These are phyloP conservation scores for Dioctria linearis DNA, from an alignment of 2,888 invertebrate species.

Conservation along the genomic window DNA sequence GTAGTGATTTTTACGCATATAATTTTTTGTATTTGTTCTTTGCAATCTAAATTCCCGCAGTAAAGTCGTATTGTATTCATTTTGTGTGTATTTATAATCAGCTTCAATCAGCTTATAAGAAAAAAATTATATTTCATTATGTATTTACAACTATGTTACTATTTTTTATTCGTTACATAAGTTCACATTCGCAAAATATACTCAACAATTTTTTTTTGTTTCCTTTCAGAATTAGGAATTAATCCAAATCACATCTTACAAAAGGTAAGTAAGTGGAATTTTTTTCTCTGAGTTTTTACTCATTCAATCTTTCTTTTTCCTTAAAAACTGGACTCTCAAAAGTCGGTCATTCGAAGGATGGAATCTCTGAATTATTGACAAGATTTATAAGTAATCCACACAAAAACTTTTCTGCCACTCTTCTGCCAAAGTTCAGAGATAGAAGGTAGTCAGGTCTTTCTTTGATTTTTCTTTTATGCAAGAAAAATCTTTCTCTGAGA, in stretches of 20 bases:
- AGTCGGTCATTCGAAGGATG: not conserved
- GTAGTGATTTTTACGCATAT: no score
- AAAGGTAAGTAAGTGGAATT: slow-evolving; percentile 70
- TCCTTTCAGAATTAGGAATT: slow-evolving; percentile 75
- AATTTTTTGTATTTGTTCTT: no score
- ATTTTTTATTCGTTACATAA: no score
- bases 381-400: slow-evolving; percentile 27
- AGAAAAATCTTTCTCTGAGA: not conserved
- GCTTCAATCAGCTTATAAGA: no score
- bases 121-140: no score
- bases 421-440: slow-evolving; percentile 1
- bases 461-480: not conserved
- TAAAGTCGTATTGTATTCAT: no score
- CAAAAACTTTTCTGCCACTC: slow-evolving; percentile 3
- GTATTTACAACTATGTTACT: no score
- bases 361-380: slow-evolving; percentile 28
- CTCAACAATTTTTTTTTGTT: slow-evolving; percentile 35
- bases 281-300: slow-evolving; percentile 19
- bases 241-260: slow-evolving; percentile 80
- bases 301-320: slow-evolving; percentile 11
- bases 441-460: not conserved
- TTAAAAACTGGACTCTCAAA: slow-evolving; percentile 26
- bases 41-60: no score
- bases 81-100: no score
- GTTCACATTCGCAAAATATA: no score